phyloP scores from a whole-genome alignment of 2,888 invertebrate species.

The Pyrrhia umbra region DNA sequence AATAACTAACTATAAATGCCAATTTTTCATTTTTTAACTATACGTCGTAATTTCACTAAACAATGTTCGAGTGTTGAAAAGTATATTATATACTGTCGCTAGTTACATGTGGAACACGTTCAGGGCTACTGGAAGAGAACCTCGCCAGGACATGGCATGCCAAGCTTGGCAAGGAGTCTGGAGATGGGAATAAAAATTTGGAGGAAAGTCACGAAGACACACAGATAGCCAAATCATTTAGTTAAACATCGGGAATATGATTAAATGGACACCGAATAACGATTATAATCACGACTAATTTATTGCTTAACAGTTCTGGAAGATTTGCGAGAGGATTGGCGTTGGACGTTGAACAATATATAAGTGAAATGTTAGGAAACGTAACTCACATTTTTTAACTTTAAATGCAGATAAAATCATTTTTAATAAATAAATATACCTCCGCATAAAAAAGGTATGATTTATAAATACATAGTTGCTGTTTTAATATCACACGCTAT shows the following conservation, averaged over 20 bases:
- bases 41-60: constrained; percentile 84
- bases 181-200: constrained; percentile 14
- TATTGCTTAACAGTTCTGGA: constrained; percentile 53
- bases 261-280: constrained; percentile 69
- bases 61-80: constrained; percentile 78
- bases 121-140: constrained; percentile 41
- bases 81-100: constrained; percentile 73
- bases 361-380: background rate
- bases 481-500: background rate
- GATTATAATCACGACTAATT: constrained; percentile 59
- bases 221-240: constrained; percentile 66
- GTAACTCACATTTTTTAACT: background rate
- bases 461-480: background rate
- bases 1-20: constrained; percentile 90
- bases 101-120: constrained; percentile 56
- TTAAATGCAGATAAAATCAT: background rate
- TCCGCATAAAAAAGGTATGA: background rate
- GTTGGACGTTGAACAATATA: background rate
- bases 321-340: constrained; percentile 31
- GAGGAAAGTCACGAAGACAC: constrained; percentile 41
- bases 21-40: constrained; percentile 83
- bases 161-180: constrained; percentile 6
- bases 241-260: constrained; percentile 46
- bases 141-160: constrained; percentile 16
- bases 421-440: background rate